These are phyloP conservation scores for Takifugu ocellatus DNA, from an alignment of 2,797 vertebrate genomes.

Conservation along the genomic window DNA sequence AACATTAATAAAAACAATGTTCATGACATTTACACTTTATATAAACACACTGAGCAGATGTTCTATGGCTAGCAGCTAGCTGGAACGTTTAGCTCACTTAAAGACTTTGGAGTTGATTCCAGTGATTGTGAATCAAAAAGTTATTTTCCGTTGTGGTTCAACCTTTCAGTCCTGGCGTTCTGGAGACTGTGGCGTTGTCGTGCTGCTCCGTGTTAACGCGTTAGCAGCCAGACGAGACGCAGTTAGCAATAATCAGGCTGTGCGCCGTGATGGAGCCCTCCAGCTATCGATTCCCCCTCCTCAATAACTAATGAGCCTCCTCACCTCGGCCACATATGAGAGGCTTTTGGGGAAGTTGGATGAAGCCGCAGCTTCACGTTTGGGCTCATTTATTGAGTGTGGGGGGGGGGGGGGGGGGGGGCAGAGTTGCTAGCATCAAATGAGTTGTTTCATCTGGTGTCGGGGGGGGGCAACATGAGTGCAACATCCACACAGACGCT, in stretches of 20 bases:
- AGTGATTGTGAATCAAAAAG: no score
- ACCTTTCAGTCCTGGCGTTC: no score
- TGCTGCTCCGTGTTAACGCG: neutral
- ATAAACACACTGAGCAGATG: no score
- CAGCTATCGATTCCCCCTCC: conserved; percentile 64
- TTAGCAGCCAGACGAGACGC: conserved; percentile 27
- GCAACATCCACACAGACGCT: conserved; percentile 57
- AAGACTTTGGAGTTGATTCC: no score
- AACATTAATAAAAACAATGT: no score
- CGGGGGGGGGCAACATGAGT: conserved; percentile 22
- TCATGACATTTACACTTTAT: no score
- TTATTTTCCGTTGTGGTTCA: no score
- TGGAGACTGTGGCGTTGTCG: no score
- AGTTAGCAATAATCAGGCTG: conserved; percentile 51
- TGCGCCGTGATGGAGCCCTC: conserved; percentile 52
- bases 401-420: conserved; percentile 9
- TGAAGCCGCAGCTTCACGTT: conserved; percentile 57
- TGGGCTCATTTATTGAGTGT: conserved; percentile 6
- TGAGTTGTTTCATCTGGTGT: no score
- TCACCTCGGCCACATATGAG: conserved; percentile 65
- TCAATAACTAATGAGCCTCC: conserved; percentile 59
- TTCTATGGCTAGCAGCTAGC: no score
- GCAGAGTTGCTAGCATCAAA: neutral
- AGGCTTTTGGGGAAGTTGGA: conserved; percentile 31
- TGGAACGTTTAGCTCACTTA: no score